These are phyloP conservation scores for Drosophila auraria DNA, from an alignment of 1,140 invertebrate species.

Conservation along the genomic window DNA sequence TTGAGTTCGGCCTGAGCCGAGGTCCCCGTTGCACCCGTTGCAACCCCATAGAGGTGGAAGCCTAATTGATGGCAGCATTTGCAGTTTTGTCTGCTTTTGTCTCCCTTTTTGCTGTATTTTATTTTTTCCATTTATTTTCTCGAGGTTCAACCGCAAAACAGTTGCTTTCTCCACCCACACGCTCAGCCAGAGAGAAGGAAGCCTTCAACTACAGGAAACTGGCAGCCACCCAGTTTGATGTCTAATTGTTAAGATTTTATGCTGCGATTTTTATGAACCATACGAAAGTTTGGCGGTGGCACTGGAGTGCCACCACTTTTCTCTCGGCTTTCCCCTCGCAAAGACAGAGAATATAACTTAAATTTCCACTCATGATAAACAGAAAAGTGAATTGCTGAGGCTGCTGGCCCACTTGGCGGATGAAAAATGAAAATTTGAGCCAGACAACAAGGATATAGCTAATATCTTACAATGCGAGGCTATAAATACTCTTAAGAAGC, in stretches of 20 bases:
- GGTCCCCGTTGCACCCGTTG: slow-evolving; percentile 8
- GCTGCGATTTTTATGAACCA: slow-evolving; percentile 38
- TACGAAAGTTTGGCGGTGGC: slow-evolving; percentile 1
- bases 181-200: slow-evolving; percentile 3
- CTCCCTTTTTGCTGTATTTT: slow-evolving; percentile 17
- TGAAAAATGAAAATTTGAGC: slow-evolving; percentile 35
- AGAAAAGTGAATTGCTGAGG: slow-evolving; percentile 69
- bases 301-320: slow-evolving; percentile 30
- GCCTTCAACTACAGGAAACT: slow-evolving; percentile 25
- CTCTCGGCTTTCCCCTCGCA: slow-evolving; percentile 29
- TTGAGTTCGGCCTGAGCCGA: background rate
- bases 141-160: slow-evolving; percentile 17
- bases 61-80: slow-evolving; percentile 72
- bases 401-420: slow-evolving; percentile 29
- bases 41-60: slow-evolving; percentile 41
- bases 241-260: slow-evolving; percentile 51
- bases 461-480: background rate
- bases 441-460: slow-evolving; percentile 26
- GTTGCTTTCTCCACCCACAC: slow-evolving; percentile 69
- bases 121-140: background rate
- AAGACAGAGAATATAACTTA: slow-evolving; percentile 58
- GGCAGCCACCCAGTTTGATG: slow-evolving; percentile 49
- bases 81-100: slow-evolving; percentile 44
- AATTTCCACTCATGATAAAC: slow-evolving; percentile 69
- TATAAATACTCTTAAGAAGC: slow-evolving; percentile 6